Evolutionary conservation across 2,113 vertebrate genomes (phyloP).

Genomic region (Lampris megalopsis): DNA sequence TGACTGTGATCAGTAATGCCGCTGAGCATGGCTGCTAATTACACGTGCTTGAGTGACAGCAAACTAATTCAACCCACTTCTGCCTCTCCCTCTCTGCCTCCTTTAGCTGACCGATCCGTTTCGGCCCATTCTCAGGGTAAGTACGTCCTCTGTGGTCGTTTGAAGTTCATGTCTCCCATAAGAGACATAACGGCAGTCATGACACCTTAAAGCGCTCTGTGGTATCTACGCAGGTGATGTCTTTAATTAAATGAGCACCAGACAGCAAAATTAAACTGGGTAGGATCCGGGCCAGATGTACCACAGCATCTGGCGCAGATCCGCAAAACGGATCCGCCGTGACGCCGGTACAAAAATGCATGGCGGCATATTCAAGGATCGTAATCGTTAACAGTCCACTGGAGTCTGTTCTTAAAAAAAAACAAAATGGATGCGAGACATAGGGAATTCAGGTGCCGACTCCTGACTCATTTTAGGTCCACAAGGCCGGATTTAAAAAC

Average conservation of each 20-base stretch:
- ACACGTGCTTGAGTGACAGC: conserved; percentile 87
- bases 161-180: conserved; percentile 54
- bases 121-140: conserved; percentile 97
- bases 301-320: background rate
- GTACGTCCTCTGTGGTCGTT: conserved; percentile 60
- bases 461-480: too few relatives aligned
- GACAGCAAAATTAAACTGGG: background rate
- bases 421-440: too few relatives aligned
- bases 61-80: conserved; percentile 88
- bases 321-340: too few relatives aligned
- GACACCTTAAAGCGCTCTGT: conserved; percentile 44
- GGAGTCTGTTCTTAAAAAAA: too few relatives aligned
- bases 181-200: conserved; percentile 25
- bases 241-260: conserved; percentile 55
- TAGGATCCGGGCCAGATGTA: background rate
- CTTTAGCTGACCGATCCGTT: conserved; percentile 97
- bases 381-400: too few relatives aligned
- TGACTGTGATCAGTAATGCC: conserved; percentile 86
- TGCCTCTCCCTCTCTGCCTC: conserved; percentile 85
- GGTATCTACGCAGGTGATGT: conserved; percentile 41
- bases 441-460: too few relatives aligned
- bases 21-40: conserved; percentile 87
- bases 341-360: too few relatives aligned
- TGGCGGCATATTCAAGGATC: too few relatives aligned
- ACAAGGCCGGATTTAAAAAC: too few relatives aligned